Conservation (phyloP, 2,113 vertebrate genomes). For the Sturnus vulgaris region DNA sequence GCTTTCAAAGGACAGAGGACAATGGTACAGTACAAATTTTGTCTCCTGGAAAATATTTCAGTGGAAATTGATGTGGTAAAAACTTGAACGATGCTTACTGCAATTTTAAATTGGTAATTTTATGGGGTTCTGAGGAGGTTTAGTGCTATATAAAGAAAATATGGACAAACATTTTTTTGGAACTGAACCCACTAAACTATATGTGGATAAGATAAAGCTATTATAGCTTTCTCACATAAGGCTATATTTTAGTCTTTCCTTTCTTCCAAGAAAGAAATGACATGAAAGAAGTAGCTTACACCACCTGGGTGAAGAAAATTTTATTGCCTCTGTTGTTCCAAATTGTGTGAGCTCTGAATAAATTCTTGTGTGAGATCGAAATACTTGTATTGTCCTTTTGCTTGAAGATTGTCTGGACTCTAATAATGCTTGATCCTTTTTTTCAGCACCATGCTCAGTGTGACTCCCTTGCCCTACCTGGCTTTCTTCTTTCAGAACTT, state of each 20-base stretch:
- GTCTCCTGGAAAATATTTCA: neutral
- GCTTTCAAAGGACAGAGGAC: neutral
- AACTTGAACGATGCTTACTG: neutral
- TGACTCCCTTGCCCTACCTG: neutral
- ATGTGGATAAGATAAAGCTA: neutral
- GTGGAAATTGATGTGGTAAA: neutral
- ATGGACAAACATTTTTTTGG: neutral
- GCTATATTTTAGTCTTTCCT: neutral
- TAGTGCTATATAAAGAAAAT: neutral
- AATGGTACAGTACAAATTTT: neutral
- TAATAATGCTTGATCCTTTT: neutral
- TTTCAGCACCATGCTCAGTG: neutral
- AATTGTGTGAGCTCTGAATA: neutral
- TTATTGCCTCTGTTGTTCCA: neutral
- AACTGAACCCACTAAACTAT: neutral
- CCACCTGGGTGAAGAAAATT: neutral
- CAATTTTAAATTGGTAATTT: neutral
- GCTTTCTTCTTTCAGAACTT: neutral
- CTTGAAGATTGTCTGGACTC: neutral
- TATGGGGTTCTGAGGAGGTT: neutral
- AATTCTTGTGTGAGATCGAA: neutral
- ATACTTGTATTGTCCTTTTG: neutral
- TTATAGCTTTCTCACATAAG: neutral
- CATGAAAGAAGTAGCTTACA: neutral
- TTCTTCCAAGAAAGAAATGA: neutral